Conservation (phyloP, 1,140 invertebrate genomes). For the Limonius californicus region DNA sequence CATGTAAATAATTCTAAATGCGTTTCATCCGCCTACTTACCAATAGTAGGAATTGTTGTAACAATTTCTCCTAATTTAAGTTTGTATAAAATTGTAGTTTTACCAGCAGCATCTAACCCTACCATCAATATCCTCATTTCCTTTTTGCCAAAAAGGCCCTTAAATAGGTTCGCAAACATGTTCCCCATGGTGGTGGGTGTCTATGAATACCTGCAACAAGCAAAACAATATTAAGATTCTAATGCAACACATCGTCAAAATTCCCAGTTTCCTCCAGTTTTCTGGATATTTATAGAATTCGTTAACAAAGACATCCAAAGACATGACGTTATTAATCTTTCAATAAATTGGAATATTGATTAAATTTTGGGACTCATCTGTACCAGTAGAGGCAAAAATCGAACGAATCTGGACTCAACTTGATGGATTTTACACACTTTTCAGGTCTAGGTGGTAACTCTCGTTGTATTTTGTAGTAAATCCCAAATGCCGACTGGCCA, state of each 20-base stretch:
- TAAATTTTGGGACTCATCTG: constrained; percentile 18
- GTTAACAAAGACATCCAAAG: constrained; percentile 33
- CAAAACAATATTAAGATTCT: constrained; percentile 26
- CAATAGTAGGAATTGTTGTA: constrained; percentile 99
- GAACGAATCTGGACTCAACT: neutral
- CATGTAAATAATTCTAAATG: neutral
- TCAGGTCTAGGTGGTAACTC: neutral
- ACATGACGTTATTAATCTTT: constrained; percentile 42
- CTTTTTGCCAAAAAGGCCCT: constrained; percentile 97
- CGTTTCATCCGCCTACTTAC: constrained; percentile 57
- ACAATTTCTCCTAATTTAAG: constrained; percentile 99
- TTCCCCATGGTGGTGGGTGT: constrained; percentile 71
- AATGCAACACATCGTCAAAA: neutral
- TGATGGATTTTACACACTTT: neutral
- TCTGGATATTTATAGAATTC: constrained; percentile 19
- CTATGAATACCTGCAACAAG: constrained; percentile 51
- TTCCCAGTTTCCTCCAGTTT: constrained; percentile 18
- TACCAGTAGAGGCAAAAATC: neutral
- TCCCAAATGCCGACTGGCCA: constrained; percentile 30
- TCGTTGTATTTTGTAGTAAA: neutral
- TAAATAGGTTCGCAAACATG: constrained; percentile 83
- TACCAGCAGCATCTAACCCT: constrained; percentile 97
- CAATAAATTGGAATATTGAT: constrained; percentile 43
- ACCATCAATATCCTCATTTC: constrained; percentile 99
- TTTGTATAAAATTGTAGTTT: constrained; percentile 99